phyloP scores from a whole-genome alignment of 2,113 vertebrate genomes.

The Ginglymostoma cirratum region DNA sequence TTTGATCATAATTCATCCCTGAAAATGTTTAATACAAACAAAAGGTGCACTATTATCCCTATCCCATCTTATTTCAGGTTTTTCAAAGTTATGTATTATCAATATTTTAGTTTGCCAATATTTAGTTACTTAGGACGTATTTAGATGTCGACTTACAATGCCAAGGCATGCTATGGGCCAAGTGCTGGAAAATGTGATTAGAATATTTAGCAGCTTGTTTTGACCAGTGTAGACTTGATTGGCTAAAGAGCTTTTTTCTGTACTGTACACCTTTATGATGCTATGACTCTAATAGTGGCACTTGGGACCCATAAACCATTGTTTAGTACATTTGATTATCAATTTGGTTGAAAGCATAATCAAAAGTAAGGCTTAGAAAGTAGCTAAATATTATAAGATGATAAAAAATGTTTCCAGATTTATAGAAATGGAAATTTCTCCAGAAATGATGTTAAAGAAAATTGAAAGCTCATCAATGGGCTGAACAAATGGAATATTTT shows the following conservation, averaged over 20 bases:
- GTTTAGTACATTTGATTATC: background rate
- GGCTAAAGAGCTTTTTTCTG: too few species aligned
- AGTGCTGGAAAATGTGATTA: too few species aligned
- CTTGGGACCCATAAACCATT: background rate
- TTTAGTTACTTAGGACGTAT: background rate
- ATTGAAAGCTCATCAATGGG: background rate
- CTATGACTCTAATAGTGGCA: background rate
- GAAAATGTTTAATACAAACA: background rate
- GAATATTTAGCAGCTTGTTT: too few species aligned
- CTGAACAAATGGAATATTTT: background rate
- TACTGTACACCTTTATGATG: too few species aligned
- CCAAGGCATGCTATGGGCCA: too few species aligned
- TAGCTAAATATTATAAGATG: background rate
- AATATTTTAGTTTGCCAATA: background rate
- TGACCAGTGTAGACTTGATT: too few species aligned
- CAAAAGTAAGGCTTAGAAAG: background rate
- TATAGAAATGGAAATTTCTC: background rate
- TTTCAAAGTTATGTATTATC: background rate
- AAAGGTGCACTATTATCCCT: background rate
- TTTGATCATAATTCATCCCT: background rate
- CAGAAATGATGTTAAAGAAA: background rate
- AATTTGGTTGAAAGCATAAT: background rate
- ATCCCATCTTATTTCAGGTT: background rate
- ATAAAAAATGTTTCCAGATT: background rate
- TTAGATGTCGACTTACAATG: too few species aligned